phyloP scores from a whole-genome alignment of 1,140 invertebrate species.

The honey bee (Apis mellifera) region Amel_HAv3.1 CM009937.2:1867501-1868000 shows the following conservation, averaged over 20 bases:
- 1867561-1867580: not conserved
- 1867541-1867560: not conserved
- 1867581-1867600: not conserved
- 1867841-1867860: conserved; percentile 61
- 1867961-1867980: not conserved
- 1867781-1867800: conserved; percentile 62
- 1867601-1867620: not conserved
- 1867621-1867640: not conserved
- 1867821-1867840: conserved; percentile 66
- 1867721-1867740: conserved; percentile 61
- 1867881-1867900: conserved; percentile 48
- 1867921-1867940: not conserved
- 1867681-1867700: conserved; percentile 64
- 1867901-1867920: not conserved
- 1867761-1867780: conserved; percentile 23
- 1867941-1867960: not conserved
- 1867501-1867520: not conserved
- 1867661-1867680: conserved; percentile 59
- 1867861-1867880: conserved; percentile 44
- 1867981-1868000: not conserved
- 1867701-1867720: conserved; percentile 29
- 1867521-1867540: not conserved
- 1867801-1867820: conserved; percentile 64
- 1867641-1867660: not conserved
- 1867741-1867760: conserved; percentile 50